Evolutionary conservation across 2,113 vertebrate genomes (phyloP), one percentile per base, ranked within the genome.

Genomic region (Apus apus): DNA sequence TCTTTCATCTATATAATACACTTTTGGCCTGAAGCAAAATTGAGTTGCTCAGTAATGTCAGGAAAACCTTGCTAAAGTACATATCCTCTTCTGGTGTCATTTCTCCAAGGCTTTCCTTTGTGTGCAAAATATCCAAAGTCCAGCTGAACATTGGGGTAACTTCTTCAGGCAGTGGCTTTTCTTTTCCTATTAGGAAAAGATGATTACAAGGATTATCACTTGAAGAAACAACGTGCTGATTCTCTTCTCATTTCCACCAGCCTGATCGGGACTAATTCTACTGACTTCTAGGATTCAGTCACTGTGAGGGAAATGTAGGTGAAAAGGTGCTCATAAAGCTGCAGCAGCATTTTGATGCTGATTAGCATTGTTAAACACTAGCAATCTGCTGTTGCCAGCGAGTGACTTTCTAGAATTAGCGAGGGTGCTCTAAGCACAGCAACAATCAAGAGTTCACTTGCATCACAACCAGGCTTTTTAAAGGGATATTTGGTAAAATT

Each of bases 21-120:
- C 51, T 95, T 84, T 72, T 75, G 43, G 73, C 84, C 73, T 86
- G 87, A 91, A 94, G 94, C 70, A 97, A 96, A 93, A 64, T 50
- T 43, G 73, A 79, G 26, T n/a, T 82, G 34, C 57, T 67, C 43
- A n/a, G 54, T 34, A 75, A 93, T 71, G 89, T 85, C 83, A 83
- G 79, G 25, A 82, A 67, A 85, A 76, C 56, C 5, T 6, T 68
- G 62, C 45, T 77, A 89, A 93, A 94, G 76, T 54, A 96, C 95
- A 88, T 87, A 90, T 16, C 7, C 23, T 71, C 34, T 81, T 94
- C 45, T 79, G 73, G 67, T 71, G 66, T 83, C 7, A 67, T 80
- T 93, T 81, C 73, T 82, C 22, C 38, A 46, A 91, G 89, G 34
- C 34, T 67, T 51, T n/a, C 17, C 22, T 70, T 78, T 94, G 32